These are phyloP conservation scores for Atopsyche davidsoni DNA, from an alignment of 1,140 invertebrate genomes.

Conservation along the genomic window DNA sequence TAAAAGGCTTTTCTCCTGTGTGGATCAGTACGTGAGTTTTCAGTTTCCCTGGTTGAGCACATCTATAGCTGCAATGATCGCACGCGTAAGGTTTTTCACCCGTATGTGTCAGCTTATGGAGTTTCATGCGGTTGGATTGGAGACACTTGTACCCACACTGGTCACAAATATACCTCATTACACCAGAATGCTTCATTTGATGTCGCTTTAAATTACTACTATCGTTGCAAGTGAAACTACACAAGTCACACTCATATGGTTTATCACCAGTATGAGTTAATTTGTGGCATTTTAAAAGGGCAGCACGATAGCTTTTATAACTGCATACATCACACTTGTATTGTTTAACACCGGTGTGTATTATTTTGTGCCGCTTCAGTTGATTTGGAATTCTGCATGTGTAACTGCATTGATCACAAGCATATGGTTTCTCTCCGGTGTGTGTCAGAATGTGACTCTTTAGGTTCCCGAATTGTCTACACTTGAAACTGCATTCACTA, in stretches of 20 bases:
- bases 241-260: neutral
- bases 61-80: neutral
- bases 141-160: too few relatives aligned
- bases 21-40: neutral
- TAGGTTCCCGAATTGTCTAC: neutral
- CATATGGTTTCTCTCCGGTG: neutral
- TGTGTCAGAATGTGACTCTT: neutral
- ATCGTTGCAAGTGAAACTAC: neutral
- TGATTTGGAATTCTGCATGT: neutral
- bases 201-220: neutral
- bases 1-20: neutral
- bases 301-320: neutral
- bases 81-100: neutral
- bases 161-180: too few relatives aligned
- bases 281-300: neutral
- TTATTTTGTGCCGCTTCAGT: neutral
- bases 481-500: neutral
- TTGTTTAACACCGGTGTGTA: neutral
- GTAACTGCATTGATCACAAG: neutral
- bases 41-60: neutral
- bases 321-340: constrained; percentile 1
- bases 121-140: too few relatives aligned
- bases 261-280: neutral
- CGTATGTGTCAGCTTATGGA: neutral
- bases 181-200: neutral